Evolutionary conservation across 2,888 invertebrate genomes (phyloP).

Genomic region (Entomobrya multifasciata): DNA sequence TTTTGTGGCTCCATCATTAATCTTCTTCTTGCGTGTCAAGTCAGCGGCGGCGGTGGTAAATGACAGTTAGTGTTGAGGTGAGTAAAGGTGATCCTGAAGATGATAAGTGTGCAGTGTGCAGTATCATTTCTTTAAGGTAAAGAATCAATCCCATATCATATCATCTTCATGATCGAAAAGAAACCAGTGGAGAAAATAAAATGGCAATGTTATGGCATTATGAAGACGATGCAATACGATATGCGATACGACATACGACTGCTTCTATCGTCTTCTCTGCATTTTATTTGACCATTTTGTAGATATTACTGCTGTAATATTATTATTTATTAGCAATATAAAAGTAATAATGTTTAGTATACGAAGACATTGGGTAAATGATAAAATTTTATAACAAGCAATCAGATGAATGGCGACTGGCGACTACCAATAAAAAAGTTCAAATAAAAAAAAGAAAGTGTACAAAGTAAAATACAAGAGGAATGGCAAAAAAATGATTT

Average conservation of each 20-base stretch:
- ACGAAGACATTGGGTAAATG: slow-evolving; percentile 33
- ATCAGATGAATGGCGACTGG: slow-evolving; percentile 27
- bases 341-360: background rate
- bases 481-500: slow-evolving; percentile 26
- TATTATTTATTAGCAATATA: slow-evolving; percentile 39
- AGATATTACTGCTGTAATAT: slow-evolving; percentile 11
- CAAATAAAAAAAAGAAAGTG: slow-evolving; percentile 31
- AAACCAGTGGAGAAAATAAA: background rate
- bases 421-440: slow-evolving; percentile 3
- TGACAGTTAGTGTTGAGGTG: background rate
- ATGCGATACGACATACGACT: too few relatives aligned
- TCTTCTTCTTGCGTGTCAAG: slow-evolving; percentile 45
- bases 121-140: slow-evolving; percentile 9
- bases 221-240: background rate
- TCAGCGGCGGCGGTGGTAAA: slow-evolving; percentile 16
- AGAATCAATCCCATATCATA: slow-evolving; percentile 20
- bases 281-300: slow-evolving; percentile 17
- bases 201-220: too few relatives aligned
- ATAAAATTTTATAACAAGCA: background rate
- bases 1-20: slow-evolving; percentile 66
- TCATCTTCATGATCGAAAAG: background rate
- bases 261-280: too few relatives aligned
- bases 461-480: background rate
- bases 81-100: background rate
- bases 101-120: background rate